Base-by-base conservation (phyloP, 30 jellyfish, hydroid and myxozoan genomes). In the Hydractinia echinata region DNA sequence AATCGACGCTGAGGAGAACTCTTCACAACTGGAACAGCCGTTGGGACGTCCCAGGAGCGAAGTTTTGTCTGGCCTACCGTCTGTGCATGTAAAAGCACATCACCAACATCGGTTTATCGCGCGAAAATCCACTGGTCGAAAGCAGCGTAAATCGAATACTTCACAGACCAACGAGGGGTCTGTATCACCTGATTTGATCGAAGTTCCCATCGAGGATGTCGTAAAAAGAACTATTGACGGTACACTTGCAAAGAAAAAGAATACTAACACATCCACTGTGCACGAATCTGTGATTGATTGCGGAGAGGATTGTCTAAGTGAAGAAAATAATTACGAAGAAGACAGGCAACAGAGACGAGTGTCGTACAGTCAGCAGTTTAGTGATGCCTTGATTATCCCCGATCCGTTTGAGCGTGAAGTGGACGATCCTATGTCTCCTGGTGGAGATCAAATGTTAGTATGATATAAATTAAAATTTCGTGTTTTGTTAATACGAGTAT, bases 311-410 rank as follows among this genome's bases (percentile, higher is more conserved):
- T 80, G 94, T 79, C 83, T 84, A 8, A 85, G 83, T 30, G 44
- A 30, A 30, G 44, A 30, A 2, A 30, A 30, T 30, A 30, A 30
- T 30, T 30, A 77, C 58, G 0, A 70, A 55, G 74, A 64, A 13
- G 39, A 13, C 39, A 44, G 18, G 19, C 51, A 64, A 6, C 19
- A 64, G 74, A 64, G 74, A n/a, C 39, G 39, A 44, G 74, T 64
- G 5, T n/a, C 74, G 51, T 44, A n/a, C 8, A 44, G 39, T 64
- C 74, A 64, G 39, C 99, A 88, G 44, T 82, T 83, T 77, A 94
- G 99, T 82, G 99, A 94, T 44, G 90, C 95, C 39, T 67, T 94
- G 55, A 81, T 94, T 13, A 94, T 94, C 19, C 99, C 99, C 7
- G 96, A 94, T 62, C 99, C 99, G 5, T 94, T 94, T 68, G 96